Evolutionary conservation across 64 coral and sea anemone species (phyloP).

Genomic region (Stichodactyla helianthus): DNA sequence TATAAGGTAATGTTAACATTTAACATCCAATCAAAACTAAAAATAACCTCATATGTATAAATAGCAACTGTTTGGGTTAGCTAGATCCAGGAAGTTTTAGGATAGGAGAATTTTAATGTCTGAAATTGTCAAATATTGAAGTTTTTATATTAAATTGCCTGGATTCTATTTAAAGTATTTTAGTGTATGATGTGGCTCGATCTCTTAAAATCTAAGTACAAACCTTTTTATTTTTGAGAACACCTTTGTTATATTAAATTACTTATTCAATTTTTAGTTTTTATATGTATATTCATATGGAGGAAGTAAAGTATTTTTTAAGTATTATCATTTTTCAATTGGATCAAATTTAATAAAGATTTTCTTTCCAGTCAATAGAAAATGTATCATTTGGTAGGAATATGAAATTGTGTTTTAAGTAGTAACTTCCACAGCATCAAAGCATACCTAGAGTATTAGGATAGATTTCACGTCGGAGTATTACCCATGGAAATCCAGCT

Average conservation of each 20-base stretch:
- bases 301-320: too few relatives aligned
- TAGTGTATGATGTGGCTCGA: too few relatives aligned
- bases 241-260: too few relatives aligned
- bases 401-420: neutral
- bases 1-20: conserved; percentile 13
- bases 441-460: neutral
- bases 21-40: conserved; percentile 5
- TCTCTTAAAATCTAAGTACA: too few relatives aligned
- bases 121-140: neutral
- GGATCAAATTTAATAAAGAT: neutral
- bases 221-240: too few relatives aligned
- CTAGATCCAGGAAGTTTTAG: conserved; percentile 6
- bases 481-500: neutral
- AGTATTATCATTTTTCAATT: too few relatives aligned
- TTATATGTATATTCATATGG: too few relatives aligned
- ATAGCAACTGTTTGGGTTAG: conserved; percentile 2
- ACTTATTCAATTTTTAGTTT: too few relatives aligned
- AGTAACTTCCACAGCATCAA: neutral
- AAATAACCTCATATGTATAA: conserved; percentile 21
- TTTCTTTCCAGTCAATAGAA: neutral
- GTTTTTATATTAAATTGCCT: neutral
- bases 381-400: neutral
- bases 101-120: neutral
- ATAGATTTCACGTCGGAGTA: neutral
- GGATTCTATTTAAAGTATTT: neutral